Evolutionary conservation across 2,888 invertebrate species (phyloP), one percentile per base, ranked within the genome.

Genomic region (Erebia epiphron): DNA sequence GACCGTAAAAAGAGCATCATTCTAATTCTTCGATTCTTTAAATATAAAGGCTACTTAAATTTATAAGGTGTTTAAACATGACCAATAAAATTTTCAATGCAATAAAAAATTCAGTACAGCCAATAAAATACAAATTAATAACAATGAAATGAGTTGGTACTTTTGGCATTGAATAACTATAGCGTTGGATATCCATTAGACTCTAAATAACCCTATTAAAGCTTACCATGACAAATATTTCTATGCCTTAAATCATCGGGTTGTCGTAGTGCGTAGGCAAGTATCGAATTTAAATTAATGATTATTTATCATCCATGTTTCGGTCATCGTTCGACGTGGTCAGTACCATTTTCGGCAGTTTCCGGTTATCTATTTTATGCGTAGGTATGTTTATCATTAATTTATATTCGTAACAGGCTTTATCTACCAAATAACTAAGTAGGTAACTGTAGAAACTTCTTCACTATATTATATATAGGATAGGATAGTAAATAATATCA

Each of bases 281-380:
- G 82, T 83, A 82, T 85, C 83, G 86, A 88, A 88, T 91, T 86
- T 85, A 87, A 90, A 91, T 91, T 86, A 88, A 86, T 83, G 81
- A 85, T 87, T 83, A 90, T 90, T 88, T 90, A 90, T 87, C 74
- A 81, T 79, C 78, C 76, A 78, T 84, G 85, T 86, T 87, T 86
- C 79, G 86, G 83, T 82, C 82, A 82, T 82, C 80, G 80, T 82
- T 84, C 81, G n/a, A n/a, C n/a, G 79, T 81, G 77, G 78, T 77
- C 78, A 77, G 79, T 80, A 78, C 86, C 83, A 87, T 88, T 90
- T 90, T 86, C 79, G 86, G 82, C 78, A 79, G 83, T 87, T 90
- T 89, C 90, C 89, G 84, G 88, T 83, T 86, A 83, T 82, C 78
- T 80, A 79, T 81, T 79, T 72, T 76, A 76, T 77, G 68, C 73